Evolutionary conservation across 2,888 invertebrate species (phyloP), one percentile per base, ranked within the genome.

Genomic region (Conops quadrifasciatus): DNA sequence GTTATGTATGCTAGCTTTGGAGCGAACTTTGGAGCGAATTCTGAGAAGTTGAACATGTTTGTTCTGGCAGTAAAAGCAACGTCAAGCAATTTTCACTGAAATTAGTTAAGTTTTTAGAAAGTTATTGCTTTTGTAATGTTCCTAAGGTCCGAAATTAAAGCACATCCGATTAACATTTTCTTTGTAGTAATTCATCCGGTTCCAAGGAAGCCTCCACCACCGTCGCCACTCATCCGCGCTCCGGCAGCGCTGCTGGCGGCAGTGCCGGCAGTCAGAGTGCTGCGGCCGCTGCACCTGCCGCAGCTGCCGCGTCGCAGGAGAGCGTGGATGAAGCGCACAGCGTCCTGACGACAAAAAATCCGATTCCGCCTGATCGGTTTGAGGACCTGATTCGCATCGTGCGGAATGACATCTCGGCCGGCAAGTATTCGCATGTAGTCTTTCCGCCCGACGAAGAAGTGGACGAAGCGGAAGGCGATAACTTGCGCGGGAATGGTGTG

Each of bases 391-490:
- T 78, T 15, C 77, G 77, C 51, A 68, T 68, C 36, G 24, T 68
- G 19, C 28, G 11, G n/a, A 51, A 24, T 7, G 68, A 77, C 72
- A 77, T 77, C 49, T 28, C 62, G 24, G 21, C 62, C 3, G 36
- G 28, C 1, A 43, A 36, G 64, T 83, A 82, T 67, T 73, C 79
- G 7, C 84, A 84, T 73, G 87, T 88, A 16, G 80, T 88, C 53
- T 80, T 86, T 71, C 86, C 86, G 72, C 24, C 24, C 2, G 86
- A 85, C 72, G 86, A 87, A 63, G 87, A 86, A 73, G 4, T 36
- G 36, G 86, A 85, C 72, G 86, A 87, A 62, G 89, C 89, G 76
- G 84, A 90, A 73, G 87, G 89, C 16, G 89, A 89, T 71, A 71
- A 45, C 2, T 26, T 4, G 28, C 15, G 2, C 28, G 16, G 58